Evolutionary conservation across 2,113 vertebrate species (phyloP), one percentile per base, ranked within the genome.

Genomic region (Cyprinus carpio): DNA sequence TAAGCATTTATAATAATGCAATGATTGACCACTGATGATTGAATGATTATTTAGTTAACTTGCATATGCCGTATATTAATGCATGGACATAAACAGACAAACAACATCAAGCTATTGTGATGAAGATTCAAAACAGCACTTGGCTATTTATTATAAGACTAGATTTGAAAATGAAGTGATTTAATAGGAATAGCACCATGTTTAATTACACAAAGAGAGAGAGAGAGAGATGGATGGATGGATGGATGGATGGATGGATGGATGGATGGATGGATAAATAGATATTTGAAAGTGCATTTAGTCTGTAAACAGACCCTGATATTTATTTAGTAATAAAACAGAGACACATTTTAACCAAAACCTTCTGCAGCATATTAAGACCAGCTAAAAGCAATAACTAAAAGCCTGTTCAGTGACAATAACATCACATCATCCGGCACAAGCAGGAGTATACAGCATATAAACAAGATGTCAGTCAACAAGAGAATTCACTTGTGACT

Each of bases 401-500:
- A 83, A 72, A 83, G 25, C 54, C 1, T 43, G n/a, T 46, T 84
- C 82, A 64, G 82, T 84, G 82, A 84, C 23, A 76, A 75, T 9
- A 83, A 58, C 54, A 75, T 84, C 82, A 84, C 82, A 75, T 84
- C 69, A 84, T 84, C 72, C 80, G 37, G 80, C 80, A 54, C 46
- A 54, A 71, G 46, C 7, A 69, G 23, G 56, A 62, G 77, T 51
- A 65, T 65, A 29, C 62, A 49, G n/a, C 34, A 60, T 60, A 62
- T 76, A 31, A 84, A 76, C 43, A 76, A 27, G 46, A 3, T 76
- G 74, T 76, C 74, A 54, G 27, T 51, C 74, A 76, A 76, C 40
- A 54, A 37, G 67, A 34, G 13, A 37, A 37, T 71, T 16, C 67
- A 71, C 25, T 54, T 31, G 75, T 25, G 12, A 75, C n/a, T 27